Evolutionary conservation across 37 sponge, comb jelly and placozoan genomes (phyloP).

Genomic region (Agelas oroides): DNA sequence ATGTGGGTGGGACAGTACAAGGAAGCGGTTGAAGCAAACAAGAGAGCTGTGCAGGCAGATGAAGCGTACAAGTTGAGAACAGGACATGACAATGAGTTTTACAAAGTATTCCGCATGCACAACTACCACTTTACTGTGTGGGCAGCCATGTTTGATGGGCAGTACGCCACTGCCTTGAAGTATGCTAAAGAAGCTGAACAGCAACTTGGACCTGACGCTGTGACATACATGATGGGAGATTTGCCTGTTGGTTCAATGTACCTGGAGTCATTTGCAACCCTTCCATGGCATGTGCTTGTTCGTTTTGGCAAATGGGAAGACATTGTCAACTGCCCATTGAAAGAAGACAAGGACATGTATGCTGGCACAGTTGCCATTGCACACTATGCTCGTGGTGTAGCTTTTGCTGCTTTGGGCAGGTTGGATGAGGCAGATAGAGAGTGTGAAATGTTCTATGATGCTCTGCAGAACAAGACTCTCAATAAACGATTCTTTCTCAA

Average conservation of each 20-base stretch:
- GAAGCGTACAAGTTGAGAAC: slow-evolving; percentile 22
- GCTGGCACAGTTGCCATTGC: slow-evolving; percentile 44
- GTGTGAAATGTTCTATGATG: slow-evolving; percentile 35
- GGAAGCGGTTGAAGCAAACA: slow-evolving; percentile 72
- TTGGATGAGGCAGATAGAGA: slow-evolving; percentile 62
- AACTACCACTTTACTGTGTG: slow-evolving; percentile 75
- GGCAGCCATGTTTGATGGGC: slow-evolving; percentile 82
- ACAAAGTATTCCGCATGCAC: slow-evolving; percentile 64
- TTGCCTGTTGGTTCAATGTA: slow-evolving; percentile 52
- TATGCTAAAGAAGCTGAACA: slow-evolving; percentile 54
- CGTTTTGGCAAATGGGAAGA: slow-evolving; percentile 81
- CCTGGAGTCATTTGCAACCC: slow-evolving; percentile 47
- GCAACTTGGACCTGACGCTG: slow-evolving; percentile 53
- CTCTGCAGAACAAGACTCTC: slow-evolving; percentile 59
- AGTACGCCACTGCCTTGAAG: slow-evolving; percentile 58
- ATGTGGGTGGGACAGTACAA: slow-evolving; percentile 83
- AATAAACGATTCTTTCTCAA: slow-evolving; percentile 38
- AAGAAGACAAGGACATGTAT: slow-evolving; percentile 61
- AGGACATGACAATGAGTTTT: slow-evolving; percentile 58
- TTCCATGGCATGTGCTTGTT: slow-evolving; percentile 72
- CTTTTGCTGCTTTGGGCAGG: slow-evolving; percentile 66
- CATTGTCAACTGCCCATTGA: slow-evolving; percentile 59
- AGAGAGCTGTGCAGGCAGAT: slow-evolving; percentile 57
- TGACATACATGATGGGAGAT: slow-evolving; percentile 48
- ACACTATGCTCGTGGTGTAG: slow-evolving; percentile 74